These are phyloP conservation scores for Electrophaes corylata DNA, from an alignment of 2,888 invertebrate genomes.

Conservation along the genomic window DNA sequence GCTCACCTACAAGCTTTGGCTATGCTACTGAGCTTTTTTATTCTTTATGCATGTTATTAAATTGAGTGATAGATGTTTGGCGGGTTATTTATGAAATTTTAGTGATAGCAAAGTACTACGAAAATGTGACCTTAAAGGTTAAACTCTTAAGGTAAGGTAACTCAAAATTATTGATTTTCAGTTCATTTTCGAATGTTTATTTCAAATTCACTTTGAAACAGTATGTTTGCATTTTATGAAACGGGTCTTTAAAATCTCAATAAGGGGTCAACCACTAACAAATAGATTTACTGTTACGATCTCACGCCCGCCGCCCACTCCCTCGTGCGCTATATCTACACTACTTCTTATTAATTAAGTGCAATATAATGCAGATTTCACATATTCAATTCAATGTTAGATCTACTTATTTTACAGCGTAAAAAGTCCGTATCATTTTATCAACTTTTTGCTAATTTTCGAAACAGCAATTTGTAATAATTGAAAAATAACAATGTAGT, in stretches of 20 bases:
- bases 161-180: no score
- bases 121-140: no score
- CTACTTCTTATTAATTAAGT: slow-evolving; percentile 76
- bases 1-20: no score
- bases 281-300: neutral
- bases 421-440: slow-evolving; percentile 52
- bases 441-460: slow-evolving; percentile 33
- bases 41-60: no score
- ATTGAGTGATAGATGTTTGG: no score
- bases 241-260: neutral
- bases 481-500: slow-evolving; percentile 25
- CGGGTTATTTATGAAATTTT: no score
- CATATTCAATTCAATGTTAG: slow-evolving; percentile 52
- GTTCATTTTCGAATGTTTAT: no score
- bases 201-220: no score
- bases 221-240: no score
- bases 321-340: slow-evolving; percentile 61
- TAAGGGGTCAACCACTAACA: neutral
- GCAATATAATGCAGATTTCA: slow-evolving; percentile 75
- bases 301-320: slow-evolving; percentile 51
- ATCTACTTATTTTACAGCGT: slow-evolving; percentile 57
- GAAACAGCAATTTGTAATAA: slow-evolving; percentile 38
- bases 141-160: no score
- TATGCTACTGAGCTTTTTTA: no score
- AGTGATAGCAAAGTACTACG: no score